These are phyloP conservation scores for Volucella inflata DNA, from an alignment of 2,888 invertebrate genomes.

Conservation along the genomic window DNA sequence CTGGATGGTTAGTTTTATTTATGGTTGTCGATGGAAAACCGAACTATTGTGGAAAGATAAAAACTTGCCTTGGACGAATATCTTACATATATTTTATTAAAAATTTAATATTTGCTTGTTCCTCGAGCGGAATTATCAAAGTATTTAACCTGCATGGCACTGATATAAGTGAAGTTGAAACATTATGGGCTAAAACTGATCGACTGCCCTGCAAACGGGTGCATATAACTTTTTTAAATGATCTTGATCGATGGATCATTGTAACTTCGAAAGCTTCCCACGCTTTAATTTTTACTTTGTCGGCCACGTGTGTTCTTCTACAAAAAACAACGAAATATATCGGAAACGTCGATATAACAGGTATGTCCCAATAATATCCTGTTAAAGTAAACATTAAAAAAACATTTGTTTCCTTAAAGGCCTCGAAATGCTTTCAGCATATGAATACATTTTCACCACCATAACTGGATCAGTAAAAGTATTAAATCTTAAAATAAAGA, in stretches of 20 bases:
- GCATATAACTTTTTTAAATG: constrained; percentile 71
- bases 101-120: constrained; percentile 78
- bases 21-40: constrained; percentile 45
- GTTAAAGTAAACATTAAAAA: neutral
- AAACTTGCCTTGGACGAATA: constrained; percentile 78
- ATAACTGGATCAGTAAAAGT: constrained; percentile 76
- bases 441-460: constrained; percentile 78
- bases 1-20: constrained; percentile 79
- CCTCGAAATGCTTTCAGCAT: constrained; percentile 75
- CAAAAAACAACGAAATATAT: constrained; percentile 77
- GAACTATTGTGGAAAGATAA: constrained; percentile 64
- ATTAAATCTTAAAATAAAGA: constrained; percentile 70
- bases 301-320: constrained; percentile 38
- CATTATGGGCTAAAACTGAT: constrained; percentile 80
- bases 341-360: constrained; percentile 80
- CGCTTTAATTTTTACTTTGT: constrained; percentile 79
- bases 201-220: constrained; percentile 78
- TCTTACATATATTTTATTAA: constrained; percentile 76
- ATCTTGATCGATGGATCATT: constrained; percentile 77
- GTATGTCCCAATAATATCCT: constrained; percentile 40
- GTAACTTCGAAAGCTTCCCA: constrained; percentile 80
- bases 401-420: constrained; percentile 73
- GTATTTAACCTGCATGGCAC: constrained; percentile 76
- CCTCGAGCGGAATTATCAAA: constrained; percentile 78
- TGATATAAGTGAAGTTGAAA: constrained; percentile 74